phyloP scores from a whole-genome alignment of 2,113 vertebrate genomes.

The Rhinolophus sinicus region DNA sequence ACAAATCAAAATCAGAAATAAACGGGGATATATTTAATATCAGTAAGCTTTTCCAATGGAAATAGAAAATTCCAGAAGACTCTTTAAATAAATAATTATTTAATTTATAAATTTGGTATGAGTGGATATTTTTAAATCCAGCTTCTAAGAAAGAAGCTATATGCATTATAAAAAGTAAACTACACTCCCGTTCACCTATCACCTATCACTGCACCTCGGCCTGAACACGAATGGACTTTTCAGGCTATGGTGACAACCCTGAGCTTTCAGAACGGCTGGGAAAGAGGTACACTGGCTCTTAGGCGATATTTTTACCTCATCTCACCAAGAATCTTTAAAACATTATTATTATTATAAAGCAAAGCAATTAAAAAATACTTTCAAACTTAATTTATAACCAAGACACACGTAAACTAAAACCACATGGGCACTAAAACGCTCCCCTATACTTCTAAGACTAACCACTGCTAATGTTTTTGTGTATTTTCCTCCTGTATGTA shows the following conservation, averaged over 20 bases:
- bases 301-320: conserved; percentile 1
- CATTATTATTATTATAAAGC: neutral
- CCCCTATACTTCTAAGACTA: conserved; percentile 21
- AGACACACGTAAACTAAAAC: neutral
- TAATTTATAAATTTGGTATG: neutral
- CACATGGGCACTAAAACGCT: neutral
- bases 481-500: neutral
- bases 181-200: neutral
- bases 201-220: neutral
- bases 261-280: neutral
- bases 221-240: neutral
- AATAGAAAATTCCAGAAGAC: conserved; percentile 3
- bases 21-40: neutral
- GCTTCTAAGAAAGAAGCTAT: conserved; percentile 10
- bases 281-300: neutral
- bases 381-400: neutral
- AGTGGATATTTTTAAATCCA: neutral
- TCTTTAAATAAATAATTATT: neutral
- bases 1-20: conserved; percentile 55
- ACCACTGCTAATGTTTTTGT: neutral
- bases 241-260: neutral
- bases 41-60: neutral
- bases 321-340: neutral
- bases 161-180: neutral
- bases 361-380: conserved; percentile 18